Conservation (phyloP, 1,140 invertebrate genomes). For the Anagrus nilaparvatae region DNA sequence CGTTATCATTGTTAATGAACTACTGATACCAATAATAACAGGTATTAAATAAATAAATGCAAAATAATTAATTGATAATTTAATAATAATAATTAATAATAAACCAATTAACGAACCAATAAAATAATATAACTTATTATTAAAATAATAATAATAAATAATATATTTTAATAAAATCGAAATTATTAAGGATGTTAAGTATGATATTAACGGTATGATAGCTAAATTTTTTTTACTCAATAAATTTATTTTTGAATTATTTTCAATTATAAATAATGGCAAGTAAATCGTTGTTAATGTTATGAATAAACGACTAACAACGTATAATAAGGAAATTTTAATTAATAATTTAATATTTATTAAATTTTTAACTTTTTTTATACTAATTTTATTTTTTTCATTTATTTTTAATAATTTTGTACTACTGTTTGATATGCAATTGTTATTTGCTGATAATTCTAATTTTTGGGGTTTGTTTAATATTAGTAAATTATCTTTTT, state of each 20-base stretch:
- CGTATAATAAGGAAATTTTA: constrained; percentile 49
- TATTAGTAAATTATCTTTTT: too few relatives aligned
- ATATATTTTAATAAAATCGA: too few relatives aligned
- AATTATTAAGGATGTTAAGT: too few relatives aligned
- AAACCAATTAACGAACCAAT: constrained; percentile 37
- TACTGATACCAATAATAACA: constrained; percentile 58
- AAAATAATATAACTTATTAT: constrained; percentile 1
- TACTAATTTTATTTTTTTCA: too few relatives aligned
- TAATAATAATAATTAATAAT: constrained; percentile 27
- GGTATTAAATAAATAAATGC: constrained; percentile 31
- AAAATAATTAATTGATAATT: constrained; percentile 26
- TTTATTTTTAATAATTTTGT: too few relatives aligned
- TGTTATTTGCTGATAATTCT: too few relatives aligned
- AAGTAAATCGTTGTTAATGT: constrained; percentile 79
- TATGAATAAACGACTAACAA: constrained; percentile 71
- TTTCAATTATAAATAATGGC: constrained; percentile 42
- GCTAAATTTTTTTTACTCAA: not conserved
- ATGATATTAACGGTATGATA: too few relatives aligned
- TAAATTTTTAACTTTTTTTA: too few relatives aligned
- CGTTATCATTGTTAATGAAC: constrained; percentile 80
- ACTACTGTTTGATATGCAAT: too few relatives aligned
- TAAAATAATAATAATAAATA: too few relatives aligned
- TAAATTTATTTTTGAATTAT: not conserved
- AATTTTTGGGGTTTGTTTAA: too few relatives aligned
- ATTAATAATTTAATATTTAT: constrained; percentile 25